A percentile compares a stretch with the other conserved stretches of the same genome.
phyloP scores from a whole-genome alignment of 2,888 invertebrate species.

The Brenthis hecate region DNA sequence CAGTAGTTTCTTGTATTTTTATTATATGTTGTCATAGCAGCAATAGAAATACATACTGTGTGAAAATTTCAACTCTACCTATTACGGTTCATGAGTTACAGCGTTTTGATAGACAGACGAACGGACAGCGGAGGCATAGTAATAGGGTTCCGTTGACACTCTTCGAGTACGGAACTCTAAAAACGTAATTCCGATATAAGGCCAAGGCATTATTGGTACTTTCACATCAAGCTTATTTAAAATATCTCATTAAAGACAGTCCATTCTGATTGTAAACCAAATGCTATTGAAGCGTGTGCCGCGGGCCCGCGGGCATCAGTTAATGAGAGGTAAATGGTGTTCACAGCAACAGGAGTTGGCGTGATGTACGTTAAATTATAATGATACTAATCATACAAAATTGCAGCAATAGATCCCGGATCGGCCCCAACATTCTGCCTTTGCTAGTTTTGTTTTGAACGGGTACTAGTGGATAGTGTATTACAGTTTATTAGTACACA shows the following conservation, averaged over 20 bases:
- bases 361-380: constrained; percentile 4
- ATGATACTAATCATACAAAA: neutral
- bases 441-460: neutral
- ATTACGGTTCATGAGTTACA: too few relatives aligned
- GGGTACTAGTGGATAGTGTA: neutral
- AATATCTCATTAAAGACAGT: neutral
- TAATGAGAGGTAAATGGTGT: neutral
- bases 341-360: neutral
- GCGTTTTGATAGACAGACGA: too few relatives aligned
- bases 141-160: too few relatives aligned
- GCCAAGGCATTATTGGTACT: neutral
- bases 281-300: neutral
- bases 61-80: too few relatives aligned
- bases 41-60: too few relatives aligned
- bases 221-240: neutral
- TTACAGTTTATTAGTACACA: too few relatives aligned
- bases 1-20: too few relatives aligned
- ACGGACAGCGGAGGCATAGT: too few relatives aligned
- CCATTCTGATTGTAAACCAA: neutral
- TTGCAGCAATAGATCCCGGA: constrained; percentile 1
- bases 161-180: too few relatives aligned
- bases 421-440: neutral
- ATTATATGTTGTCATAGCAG: too few relatives aligned
- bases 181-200: too few relatives aligned
- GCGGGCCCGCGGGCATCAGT: neutral